Evolutionary conservation across 2,797 vertebrate genomes (phyloP), one percentile per base, ranked within the genome.

Genomic region (Aplochiton taeniatus): DNA sequence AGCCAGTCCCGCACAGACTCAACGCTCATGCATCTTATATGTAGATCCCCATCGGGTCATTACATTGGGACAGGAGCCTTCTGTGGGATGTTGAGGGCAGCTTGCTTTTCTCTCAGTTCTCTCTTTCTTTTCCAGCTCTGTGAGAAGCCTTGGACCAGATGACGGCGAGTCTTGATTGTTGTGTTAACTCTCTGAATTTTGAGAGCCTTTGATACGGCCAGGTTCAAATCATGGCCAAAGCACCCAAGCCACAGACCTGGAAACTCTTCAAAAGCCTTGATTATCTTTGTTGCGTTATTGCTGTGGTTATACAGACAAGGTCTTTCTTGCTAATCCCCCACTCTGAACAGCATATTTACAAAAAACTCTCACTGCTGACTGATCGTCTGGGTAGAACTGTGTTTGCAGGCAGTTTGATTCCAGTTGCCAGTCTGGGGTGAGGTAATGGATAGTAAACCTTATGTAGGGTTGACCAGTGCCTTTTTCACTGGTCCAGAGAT

Each of bases 1-100:
- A 66, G 74, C 78, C 72, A 67, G 51, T 9, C 45, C 42, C 14
- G 45, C 56, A 69, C 82, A 80, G 72, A 82, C 62, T 61, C 78
- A 53, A 61, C 66, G 62, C 62, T 69, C 58, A 10, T 78, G 61
- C 59, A 79, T 77, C 48, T 68, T 14, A n/a, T n/a, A n/a, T n/a
- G n/a, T n/a, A n/a, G n/a, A n/a, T n/a, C n/a, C n/a, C n/a, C n/a
- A 52, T 17, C 68, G 61, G 65, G 69, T 69, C 46, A 76, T 68
- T 42, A 48, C 19, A 61, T 17, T 43, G 50, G 45, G 18, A 64
- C 71, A 41, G 70, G 56, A 13, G 48, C 45, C 43, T 63, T 17
- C 45, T 69, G 4, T 51, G 65, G 55, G 4, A 63, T 14, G 19
- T 60, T 49, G 42, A 57, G n/a, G 41, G 45, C 46, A 50, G n/a